phyloP scores from a whole-genome alignment of 2,888 invertebrate genomes.

The Caprella mutica region DNA sequence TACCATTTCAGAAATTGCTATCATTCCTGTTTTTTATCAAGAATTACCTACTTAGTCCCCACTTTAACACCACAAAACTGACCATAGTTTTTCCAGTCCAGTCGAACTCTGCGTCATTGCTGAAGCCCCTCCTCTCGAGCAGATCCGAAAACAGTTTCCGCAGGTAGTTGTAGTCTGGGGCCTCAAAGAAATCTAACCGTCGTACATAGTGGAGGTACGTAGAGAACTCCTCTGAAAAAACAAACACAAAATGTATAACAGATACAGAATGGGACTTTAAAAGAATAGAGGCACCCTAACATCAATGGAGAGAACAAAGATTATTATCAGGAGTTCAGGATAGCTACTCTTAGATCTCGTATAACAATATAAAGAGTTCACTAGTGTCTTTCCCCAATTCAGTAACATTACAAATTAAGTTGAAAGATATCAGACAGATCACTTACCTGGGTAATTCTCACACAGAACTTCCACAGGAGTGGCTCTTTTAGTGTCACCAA shows the following conservation, averaged over 20 bases:
- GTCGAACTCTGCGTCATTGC: slow-evolving; percentile 85
- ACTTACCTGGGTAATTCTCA: slow-evolving; percentile 53
- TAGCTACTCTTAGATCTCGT: no score
- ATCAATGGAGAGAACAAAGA: no score
- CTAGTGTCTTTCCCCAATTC: no score
- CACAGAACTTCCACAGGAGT: slow-evolving; percentile 89
- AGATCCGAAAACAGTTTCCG: slow-evolving; percentile 83
- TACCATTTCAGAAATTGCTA: no score
- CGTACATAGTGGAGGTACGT: slow-evolving; percentile 94
- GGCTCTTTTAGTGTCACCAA: slow-evolving; percentile 98
- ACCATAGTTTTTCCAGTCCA: slow-evolving; percentile 78
- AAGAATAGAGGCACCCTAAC: no score
- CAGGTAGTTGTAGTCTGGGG: slow-evolving; percentile 98
- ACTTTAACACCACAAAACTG: slow-evolving; percentile 35
- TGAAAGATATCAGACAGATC: neutral
- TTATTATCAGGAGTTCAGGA: no score
- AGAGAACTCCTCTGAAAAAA: slow-evolving; percentile 80
- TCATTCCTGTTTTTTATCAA: neutral
- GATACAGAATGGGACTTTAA: no score
- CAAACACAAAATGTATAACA: no score
- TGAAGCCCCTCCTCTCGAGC: slow-evolving; percentile 63
- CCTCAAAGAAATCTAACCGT: slow-evolving; percentile 97
- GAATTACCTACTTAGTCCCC: neutral
- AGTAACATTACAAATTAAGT: neutral
- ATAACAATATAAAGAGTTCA: no score